Evolutionary conservation across 2,888 invertebrate genomes (phyloP).

Genomic region (Meliscaeva auricollis): DNA sequence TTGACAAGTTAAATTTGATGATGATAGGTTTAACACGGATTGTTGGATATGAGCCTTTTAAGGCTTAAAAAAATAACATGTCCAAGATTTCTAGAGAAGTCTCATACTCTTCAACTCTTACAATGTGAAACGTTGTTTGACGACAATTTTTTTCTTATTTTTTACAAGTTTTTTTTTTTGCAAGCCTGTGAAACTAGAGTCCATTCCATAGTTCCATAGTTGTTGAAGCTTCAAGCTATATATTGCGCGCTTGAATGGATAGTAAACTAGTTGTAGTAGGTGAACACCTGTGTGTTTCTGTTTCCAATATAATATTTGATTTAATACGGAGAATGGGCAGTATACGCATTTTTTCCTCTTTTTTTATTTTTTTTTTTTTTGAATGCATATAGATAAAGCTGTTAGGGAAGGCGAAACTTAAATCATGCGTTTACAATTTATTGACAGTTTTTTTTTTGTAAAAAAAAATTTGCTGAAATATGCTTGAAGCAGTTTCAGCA

Average conservation of each 20-base stretch:
- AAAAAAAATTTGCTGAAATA: not conserved
- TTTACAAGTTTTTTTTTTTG: not conserved
- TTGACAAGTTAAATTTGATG: conserved; percentile 1
- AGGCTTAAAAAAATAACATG: conserved; percentile 35
- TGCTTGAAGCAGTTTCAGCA: not conserved
- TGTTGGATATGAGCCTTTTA: conserved; percentile 16
- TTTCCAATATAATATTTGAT: conserved; percentile 7
- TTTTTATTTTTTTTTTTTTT: not conserved
- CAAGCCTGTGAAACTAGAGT: conserved; percentile 28
- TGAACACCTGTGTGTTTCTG: conserved; percentile 35
- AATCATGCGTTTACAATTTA: conserved; percentile 6
- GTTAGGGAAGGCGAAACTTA: not conserved
- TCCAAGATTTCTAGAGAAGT: conserved; percentile 15
- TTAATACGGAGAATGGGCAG: conserved; percentile 2
- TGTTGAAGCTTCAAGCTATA: conserved; percentile 10
- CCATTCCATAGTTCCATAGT: not conserved
- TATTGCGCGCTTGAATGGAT: conserved; percentile 7
- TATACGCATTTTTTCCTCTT: conserved; percentile 6
- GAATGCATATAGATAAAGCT: not conserved
- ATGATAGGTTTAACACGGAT: not conserved
- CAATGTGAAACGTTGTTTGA: conserved; percentile 42
- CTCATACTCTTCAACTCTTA: not conserved
- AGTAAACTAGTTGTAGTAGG: conserved; percentile 45
- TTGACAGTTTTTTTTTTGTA: not conserved
- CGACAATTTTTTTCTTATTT: conserved; percentile 9